phyloP scores from a whole-genome alignment of 2,797 vertebrate species.

The Loris lydekkerianus region DNA sequence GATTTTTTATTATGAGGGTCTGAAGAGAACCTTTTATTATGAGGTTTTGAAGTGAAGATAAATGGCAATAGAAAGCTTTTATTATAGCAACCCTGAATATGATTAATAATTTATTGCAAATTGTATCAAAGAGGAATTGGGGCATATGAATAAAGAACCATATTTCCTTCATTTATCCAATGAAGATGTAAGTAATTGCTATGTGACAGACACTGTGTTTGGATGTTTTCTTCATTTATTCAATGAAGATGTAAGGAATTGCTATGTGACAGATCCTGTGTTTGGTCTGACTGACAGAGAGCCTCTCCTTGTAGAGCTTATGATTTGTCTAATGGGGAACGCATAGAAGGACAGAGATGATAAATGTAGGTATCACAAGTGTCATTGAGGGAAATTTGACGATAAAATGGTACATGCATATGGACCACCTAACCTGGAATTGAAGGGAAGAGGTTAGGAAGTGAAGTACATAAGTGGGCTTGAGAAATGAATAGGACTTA shows the following conservation, averaged over 20 bases:
- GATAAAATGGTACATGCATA: not conserved
- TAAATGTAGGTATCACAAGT: not conserved
- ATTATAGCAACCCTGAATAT: not conserved
- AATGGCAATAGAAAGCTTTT: not conserved
- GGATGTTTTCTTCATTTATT: not conserved
- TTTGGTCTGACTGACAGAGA: not conserved
- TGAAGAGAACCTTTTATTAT: not conserved
- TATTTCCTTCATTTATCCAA: not conserved
- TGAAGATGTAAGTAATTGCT: not conserved
- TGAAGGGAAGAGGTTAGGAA: not conserved
- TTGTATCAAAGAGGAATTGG: not conserved
- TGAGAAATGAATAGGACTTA: not conserved
- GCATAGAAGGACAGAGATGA: not conserved
- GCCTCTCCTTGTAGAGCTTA: not conserved
- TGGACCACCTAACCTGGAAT: not conserved
- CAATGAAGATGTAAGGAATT: not conserved
- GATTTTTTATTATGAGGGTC: not conserved
- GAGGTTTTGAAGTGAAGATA: not conserved
- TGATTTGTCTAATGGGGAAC: not conserved
- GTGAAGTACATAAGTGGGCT: not conserved
- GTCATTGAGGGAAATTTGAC: not conserved
- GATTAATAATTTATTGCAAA: not conserved
- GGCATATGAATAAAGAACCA: not conserved
- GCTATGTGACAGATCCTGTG: not conserved
- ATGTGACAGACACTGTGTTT: not conserved